These are phyloP conservation scores for Lacerta agilis DNA, from an alignment of 2,797 vertebrate genomes.

Conservation along the genomic window DNA sequence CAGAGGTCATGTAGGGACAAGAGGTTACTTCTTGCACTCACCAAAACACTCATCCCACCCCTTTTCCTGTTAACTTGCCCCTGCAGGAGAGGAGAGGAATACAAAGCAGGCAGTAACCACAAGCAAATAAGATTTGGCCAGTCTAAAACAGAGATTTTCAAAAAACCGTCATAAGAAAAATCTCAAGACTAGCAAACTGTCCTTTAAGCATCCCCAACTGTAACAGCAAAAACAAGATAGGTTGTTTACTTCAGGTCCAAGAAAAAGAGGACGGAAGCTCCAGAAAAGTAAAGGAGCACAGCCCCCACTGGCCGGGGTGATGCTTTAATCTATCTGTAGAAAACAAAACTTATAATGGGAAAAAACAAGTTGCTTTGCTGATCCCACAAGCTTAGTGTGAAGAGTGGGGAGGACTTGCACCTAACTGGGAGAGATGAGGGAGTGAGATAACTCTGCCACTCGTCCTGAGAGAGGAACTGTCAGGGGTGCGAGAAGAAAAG, in stretches of 20 bases:
- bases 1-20: neutral
- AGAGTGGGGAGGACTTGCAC: neutral
- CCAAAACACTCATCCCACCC: neutral
- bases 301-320: neutral
- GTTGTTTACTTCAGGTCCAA: neutral
- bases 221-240: neutral
- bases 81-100: neutral
- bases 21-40: neutral
- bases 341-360: neutral
- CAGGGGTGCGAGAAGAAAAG: too few relatives aligned
- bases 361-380: neutral
- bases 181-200: neutral
- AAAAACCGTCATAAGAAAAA: neutral
- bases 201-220: neutral
- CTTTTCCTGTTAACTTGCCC: neutral
- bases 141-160: neutral
- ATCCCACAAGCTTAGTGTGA: neutral
- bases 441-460: neutral
- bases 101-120: neutral
- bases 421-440: neutral
- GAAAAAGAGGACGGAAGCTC: too few relatives aligned
- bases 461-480: neutral
- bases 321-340: neutral
- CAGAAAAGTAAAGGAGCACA: neutral
- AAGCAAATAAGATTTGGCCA: neutral